Evolutionary conservation across 2,888 invertebrate genomes (phyloP).

Genomic region (Agrochola litura): DNA sequence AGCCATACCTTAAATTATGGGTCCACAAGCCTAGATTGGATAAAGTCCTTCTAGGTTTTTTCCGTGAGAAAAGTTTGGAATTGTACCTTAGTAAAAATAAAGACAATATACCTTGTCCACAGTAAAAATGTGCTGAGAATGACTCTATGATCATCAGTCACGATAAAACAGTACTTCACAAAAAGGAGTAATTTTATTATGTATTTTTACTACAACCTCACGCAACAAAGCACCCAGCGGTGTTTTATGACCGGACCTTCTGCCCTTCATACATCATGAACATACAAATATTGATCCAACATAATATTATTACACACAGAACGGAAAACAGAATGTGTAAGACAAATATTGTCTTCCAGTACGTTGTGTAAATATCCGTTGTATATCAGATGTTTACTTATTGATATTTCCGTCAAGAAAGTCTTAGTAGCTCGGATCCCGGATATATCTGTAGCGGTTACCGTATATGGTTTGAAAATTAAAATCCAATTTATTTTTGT

Average conservation of each 20-base stretch:
- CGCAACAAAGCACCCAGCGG: not conserved
- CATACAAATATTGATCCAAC: slow-evolving; percentile 29
- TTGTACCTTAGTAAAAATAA: too few relatives aligned
- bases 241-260: not conserved
- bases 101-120: too few relatives aligned
- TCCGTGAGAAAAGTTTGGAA: not conserved
- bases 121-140: too few relatives aligned
- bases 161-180: too few relatives aligned
- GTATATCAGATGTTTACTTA: slow-evolving; percentile 10
- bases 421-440: too few relatives aligned
- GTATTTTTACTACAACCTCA: too few relatives aligned
- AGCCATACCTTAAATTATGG: not conserved
- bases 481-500: too few relatives aligned
- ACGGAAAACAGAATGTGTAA: slow-evolving; percentile 3
- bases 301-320: slow-evolving; percentile 11
- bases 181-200: too few relatives aligned
- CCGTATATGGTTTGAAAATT: too few relatives aligned
- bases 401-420: not conserved
- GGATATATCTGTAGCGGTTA: too few relatives aligned
- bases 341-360: slow-evolving; percentile 26
- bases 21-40: not conserved
- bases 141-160: too few relatives aligned
- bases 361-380: slow-evolving; percentile 10
- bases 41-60: not conserved
- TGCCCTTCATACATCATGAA: not conserved